Evolutionary conservation across 2,113 vertebrate species (phyloP), one percentile per base, ranked within the genome.

Genomic region (Hylia prasina): DNA sequence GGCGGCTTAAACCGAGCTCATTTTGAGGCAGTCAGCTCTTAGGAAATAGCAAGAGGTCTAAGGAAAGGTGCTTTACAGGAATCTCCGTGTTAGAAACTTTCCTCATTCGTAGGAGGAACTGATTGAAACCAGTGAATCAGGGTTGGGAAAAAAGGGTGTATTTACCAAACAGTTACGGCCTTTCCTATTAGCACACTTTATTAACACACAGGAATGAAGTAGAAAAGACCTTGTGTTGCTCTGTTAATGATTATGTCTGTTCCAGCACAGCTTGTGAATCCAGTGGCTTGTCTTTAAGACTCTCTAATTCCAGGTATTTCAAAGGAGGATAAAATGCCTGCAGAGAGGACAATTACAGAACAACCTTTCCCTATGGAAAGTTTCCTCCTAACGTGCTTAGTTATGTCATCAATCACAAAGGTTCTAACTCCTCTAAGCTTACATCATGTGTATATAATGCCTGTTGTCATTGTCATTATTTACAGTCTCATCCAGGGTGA

Each of bases 281-380:
- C 73, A 53, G 27, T 31, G n/a, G 45, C 45, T 61, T 50, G 51
- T 72, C 79, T 92, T 82, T 45, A 91, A n/a, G 22, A 17, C 44
- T 64, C 14, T 28, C n/a, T 56, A 39, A 66, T 76, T 66, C 70
- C 89, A 94, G 73, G 91, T 83, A 54, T 87, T 93, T 83, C 68
- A 66, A 87, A 77, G 33, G 42, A 54, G 85, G 70, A 91, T n/a
- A 72, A 76, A 87, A 95, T 69, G 57, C 45, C 37, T 39, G 24
- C 54, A 69, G 78, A 91, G 39, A 82, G 33, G 54, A 77, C 83
- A 92, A 90, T 83, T 88, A 73, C 15, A 83, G 84, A 95, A 73
- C 33, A 95, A 37, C 68, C 54, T 90, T 82, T 88, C 64, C 58
- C 56, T 75, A 6, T 33, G 85, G 87, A 83, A 96, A 91, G 23